Base-by-base conservation (phyloP, 2,888 invertebrate species). In the Caenorhabditis sulstoni region DNA sequence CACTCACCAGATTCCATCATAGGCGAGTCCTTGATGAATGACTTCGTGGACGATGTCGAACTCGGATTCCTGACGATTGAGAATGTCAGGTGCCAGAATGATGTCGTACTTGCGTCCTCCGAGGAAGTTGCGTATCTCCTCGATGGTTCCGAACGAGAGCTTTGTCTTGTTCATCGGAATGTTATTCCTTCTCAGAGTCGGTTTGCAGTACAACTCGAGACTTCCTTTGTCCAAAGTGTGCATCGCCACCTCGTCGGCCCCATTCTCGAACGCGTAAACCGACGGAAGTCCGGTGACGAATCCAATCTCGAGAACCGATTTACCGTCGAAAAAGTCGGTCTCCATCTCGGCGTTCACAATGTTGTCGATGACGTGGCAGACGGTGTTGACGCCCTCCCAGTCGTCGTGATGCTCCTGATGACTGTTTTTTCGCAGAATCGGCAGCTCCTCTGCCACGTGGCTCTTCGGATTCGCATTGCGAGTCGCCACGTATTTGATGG, bases 201-300 rank as follows among this genome's bases (percentile, higher is more conserved):
- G 86, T 52, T 81, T 76, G 14, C 86, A 83, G 74, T 83, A 87
- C 5, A 81, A 22, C 22, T 86, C 82, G 45, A 85, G 35, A 23
- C 66, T 75, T 35, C 84, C 61, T 35, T 81, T 78, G 50, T 81
- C 80, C 44, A 57, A 58, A 35, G 82, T 79, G 67, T 88, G 85
- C 53, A 89, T 61, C 4, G 86, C 70, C 37, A 88, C 78, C 41
- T 87, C 82, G 23, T 78, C 73, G 7, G 88, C 89, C 18, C 88
- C 88, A 57, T 81, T 82, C 52, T 83, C 85, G 50, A 85, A 82
- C 0, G 88, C 89, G 37, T 86, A 86, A 9, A 86, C 84, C 8
- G 88, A 83, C 8, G 88, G 88, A 16, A 89, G 81, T 16, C 88
- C 89, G 29, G 87, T 88, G 22, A 84, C 76, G 76, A 88, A 88